Evolutionary conservation across 2,888 invertebrate genomes (phyloP).

Genomic region (Pterobdella sp.): DNA sequence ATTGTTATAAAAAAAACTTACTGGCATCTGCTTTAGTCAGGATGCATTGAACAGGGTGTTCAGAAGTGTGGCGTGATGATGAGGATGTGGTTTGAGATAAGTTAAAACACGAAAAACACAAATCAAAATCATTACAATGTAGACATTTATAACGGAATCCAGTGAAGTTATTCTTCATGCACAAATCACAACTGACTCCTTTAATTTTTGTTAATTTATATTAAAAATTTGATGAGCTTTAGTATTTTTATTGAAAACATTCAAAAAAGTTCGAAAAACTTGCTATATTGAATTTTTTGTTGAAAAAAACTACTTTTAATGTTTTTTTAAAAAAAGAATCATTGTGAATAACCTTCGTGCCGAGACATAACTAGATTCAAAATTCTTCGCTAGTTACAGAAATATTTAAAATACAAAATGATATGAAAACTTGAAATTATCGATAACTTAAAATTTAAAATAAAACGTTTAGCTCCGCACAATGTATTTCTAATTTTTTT

Average conservation of each 20-base stretch:
- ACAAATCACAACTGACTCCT: conserved; percentile 99
- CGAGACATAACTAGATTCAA: conserved; percentile 5
- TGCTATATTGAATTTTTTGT: neutral
- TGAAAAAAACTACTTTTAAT: too few species aligned
- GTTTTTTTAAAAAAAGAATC: too few species aligned
- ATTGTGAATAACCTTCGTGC: conserved; percentile 13
- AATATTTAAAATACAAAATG: too few species aligned
- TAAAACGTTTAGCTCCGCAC: too few species aligned
- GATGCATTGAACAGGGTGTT: conserved; percentile 98
- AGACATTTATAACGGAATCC: conserved; percentile 97
- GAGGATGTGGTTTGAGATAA: conserved; percentile 38
- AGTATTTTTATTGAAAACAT: too few species aligned
- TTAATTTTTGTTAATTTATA: conserved; percentile 34
- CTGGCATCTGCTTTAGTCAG: conserved; percentile 89
- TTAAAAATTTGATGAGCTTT: too few species aligned
- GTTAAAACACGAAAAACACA: conserved; percentile 92
- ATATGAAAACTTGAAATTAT: too few species aligned
- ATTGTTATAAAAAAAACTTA: conserved; percentile 35
- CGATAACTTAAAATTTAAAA: too few species aligned
- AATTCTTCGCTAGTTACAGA: too few species aligned
- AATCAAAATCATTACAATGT: conserved; percentile 96
- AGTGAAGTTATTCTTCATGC: conserved; percentile 92
- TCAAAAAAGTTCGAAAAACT: neutral
- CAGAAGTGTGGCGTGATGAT: conserved; percentile 71
- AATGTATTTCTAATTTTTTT: too few species aligned